phyloP scores from a whole-genome alignment of 2,113 vertebrate genomes.

The Gallinago jamesoni region DNA sequence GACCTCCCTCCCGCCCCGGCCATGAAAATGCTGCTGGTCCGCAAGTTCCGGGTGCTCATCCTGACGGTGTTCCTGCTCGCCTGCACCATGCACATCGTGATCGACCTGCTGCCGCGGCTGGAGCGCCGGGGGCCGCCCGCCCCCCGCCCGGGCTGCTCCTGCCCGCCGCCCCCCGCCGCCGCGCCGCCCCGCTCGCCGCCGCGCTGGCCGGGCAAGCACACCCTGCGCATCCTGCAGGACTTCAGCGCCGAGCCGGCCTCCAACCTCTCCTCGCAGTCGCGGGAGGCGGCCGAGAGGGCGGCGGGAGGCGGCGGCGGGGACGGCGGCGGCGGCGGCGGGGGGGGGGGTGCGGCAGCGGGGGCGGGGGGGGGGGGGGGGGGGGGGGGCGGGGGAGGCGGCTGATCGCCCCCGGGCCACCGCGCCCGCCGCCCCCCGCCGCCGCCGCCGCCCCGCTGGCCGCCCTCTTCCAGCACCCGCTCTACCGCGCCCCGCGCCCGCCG shows the following conservation, averaged over 20 bases:
- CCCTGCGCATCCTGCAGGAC: constrained; percentile 91
- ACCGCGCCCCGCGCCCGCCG: constrained; percentile 74
- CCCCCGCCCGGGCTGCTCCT: constrained; percentile 75
- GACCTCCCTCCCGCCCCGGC: neutral
- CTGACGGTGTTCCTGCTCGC: constrained; percentile 90
- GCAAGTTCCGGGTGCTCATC: constrained; percentile 91
- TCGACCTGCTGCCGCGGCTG: constrained; percentile 91
- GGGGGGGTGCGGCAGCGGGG: neutral
- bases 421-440: constrained; percentile 58
- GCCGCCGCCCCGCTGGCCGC: constrained; percentile 79
- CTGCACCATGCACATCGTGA: constrained; percentile 94
- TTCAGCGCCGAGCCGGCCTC: constrained; percentile 92
- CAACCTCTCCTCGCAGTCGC: constrained; percentile 86
- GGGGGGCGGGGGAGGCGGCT: neutral
- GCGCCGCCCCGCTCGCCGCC: constrained; percentile 71
- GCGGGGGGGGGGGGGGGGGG: neutral
- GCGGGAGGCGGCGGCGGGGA: neutral
- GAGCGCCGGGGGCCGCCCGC: constrained; percentile 76
- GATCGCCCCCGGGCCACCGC: constrained; percentile 37
- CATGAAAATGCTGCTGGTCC: constrained; percentile 91
- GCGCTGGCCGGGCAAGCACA: constrained; percentile 91
- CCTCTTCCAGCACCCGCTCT: constrained; percentile 88
- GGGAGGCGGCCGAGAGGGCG: constrained; percentile 72
- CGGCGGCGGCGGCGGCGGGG: neutral
- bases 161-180: constrained; percentile 78